These are phyloP conservation scores for Microcebus ravelobensis DNA, from an alignment of 2,113 vertebrate genomes.

Conservation along the genomic window DNA sequence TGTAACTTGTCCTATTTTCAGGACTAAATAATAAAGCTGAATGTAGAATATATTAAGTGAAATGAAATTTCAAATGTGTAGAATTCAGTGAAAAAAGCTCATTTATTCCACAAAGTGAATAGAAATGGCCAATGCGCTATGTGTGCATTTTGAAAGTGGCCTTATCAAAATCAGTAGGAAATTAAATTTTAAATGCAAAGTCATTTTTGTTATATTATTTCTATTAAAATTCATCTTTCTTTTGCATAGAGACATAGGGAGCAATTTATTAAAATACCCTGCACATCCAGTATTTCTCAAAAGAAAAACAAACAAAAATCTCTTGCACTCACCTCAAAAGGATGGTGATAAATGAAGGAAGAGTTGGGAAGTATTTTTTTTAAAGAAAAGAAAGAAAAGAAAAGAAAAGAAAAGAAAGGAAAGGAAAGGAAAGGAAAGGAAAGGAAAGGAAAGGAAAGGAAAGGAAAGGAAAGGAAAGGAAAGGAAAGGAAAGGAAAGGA, in stretches of 20 bases:
- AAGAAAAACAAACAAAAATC: background rate
- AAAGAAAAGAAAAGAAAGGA: too few relatives aligned
- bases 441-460: too few relatives aligned
- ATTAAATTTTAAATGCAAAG: conserved; percentile 17
- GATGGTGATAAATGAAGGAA: background rate
- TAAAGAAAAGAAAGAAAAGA: background rate
- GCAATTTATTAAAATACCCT: background rate
- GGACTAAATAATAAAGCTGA: background rate
- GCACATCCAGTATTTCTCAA: background rate
- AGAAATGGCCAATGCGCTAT: background rate
- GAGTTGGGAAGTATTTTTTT: too few relatives aligned
- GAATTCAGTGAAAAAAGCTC: background rate
- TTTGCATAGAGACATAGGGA: background rate
- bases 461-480: too few relatives aligned
- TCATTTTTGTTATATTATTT: background rate
- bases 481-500: too few relatives aligned
- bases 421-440: background rate
- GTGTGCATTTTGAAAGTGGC: background rate
- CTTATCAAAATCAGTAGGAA: conserved; percentile 60
- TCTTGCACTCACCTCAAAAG: background rate
- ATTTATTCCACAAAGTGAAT: background rate
- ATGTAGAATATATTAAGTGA: background rate
- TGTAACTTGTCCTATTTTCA: background rate
- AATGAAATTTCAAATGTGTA: conserved; percentile 1
- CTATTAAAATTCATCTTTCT: conserved; percentile 39